These are phyloP conservation scores for Chaetophractus vellerosus DNA, from an alignment of 2,797 vertebrate genomes.

Conservation along the genomic window DNA sequence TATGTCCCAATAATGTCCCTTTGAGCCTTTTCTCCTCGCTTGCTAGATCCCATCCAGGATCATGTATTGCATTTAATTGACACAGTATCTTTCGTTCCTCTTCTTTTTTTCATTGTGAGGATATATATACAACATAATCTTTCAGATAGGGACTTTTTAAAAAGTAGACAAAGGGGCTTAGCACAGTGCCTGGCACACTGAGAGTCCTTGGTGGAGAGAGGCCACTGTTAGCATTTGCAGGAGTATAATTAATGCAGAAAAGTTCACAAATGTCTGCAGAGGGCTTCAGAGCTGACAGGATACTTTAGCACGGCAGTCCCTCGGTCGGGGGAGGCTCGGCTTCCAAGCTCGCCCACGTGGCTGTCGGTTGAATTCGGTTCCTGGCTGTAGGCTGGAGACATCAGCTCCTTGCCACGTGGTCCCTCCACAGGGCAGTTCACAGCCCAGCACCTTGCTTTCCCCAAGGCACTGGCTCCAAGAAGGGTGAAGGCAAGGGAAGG, in stretches of 20 bases:
- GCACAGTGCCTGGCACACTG: background rate
- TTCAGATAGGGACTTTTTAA: background rate
- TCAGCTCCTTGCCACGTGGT: background rate
- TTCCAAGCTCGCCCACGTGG: fast-evolving
- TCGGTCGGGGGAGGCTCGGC: fast-evolving
- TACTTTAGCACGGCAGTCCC: fast-evolving
- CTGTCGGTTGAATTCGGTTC: background rate
- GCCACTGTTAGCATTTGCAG: background rate
- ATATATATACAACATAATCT: too few species aligned
- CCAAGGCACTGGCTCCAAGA: fast-evolving
- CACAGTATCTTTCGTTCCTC: too few species aligned
- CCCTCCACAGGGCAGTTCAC: background rate
- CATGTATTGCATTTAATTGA: too few species aligned
- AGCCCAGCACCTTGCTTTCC: background rate
- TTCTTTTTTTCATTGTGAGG: too few species aligned
- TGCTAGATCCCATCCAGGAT: too few species aligned
- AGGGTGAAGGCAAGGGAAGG: background rate
- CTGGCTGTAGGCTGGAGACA: fast-evolving
- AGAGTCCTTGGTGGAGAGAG: fast-evolving
- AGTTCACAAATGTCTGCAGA: background rate
- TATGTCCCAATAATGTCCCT: too few species aligned
- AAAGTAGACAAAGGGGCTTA: background rate
- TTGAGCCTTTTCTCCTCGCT: too few species aligned
- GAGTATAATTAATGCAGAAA: background rate
- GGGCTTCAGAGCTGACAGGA: background rate